These are phyloP conservation scores for Sycon ciliatum DNA, from an alignment of 37 sponge, comb jelly and placozoan species.

Conservation along the genomic window DNA sequence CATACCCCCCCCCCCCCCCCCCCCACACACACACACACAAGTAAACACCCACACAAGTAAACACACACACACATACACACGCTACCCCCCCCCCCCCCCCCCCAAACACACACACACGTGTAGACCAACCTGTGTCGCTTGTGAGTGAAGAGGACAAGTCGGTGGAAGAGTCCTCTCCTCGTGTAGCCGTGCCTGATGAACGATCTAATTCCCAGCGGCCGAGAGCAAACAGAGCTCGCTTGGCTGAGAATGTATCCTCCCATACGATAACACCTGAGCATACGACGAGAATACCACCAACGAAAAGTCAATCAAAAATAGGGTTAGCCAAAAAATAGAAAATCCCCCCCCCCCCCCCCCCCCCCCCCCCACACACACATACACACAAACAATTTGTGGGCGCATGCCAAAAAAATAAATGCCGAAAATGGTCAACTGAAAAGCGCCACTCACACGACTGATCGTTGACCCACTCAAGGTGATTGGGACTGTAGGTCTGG, in stretches of 20 bases:
- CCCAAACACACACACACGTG: not conserved
- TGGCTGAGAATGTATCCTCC: slow-evolving; percentile 49
- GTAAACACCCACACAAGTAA: not conserved
- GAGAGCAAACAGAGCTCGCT: slow-evolving; percentile 37
- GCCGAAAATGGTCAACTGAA: too few relatives aligned
- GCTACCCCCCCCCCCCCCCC: not conserved
- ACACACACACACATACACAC: not conserved
- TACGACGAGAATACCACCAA: too few relatives aligned
- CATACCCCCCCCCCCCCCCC: too few relatives aligned
- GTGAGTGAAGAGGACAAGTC: too few relatives aligned
- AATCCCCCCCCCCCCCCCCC: not conserved
- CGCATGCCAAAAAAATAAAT: not conserved
- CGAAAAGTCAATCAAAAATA: slow-evolving; percentile 10
- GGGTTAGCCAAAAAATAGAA: not conserved
- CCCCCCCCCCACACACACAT: not conserved
- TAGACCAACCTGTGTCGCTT: not conserved
- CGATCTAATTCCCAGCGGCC: slow-evolving; percentile 13
- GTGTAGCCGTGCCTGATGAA: too few relatives aligned
- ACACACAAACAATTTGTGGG: not conserved
- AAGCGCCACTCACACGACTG: slow-evolving; percentile 48
- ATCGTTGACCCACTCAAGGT: slow-evolving; percentile 70
- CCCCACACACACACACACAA: not conserved
- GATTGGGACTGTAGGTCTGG: slow-evolving; percentile 39
- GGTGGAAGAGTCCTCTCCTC: too few relatives aligned
- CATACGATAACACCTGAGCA: slow-evolving; percentile 54